Conservation (phyloP, 2,888 invertebrate species). For the Rambutsinella grinnellia region DNA sequence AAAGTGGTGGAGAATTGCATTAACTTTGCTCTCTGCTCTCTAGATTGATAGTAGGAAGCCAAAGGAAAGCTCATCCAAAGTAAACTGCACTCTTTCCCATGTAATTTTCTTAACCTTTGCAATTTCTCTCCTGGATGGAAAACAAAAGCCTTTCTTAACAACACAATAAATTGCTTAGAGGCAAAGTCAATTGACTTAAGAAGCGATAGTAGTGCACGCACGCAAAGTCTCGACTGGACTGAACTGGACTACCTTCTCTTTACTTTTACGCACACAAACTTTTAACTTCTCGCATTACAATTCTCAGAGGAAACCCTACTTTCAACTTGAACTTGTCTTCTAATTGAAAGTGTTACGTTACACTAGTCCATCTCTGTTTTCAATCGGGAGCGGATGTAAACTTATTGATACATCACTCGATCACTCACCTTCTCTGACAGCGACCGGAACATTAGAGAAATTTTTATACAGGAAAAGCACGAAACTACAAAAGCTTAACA, state of each 20-base stretch:
- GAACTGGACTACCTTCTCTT: neutral
- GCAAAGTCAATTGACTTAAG: neutral
- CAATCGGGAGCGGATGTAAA: neutral
- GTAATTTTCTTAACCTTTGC: neutral
- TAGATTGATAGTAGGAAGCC: neutral
- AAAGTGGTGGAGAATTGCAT: slow-evolving; percentile 2
- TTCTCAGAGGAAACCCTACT: neutral
- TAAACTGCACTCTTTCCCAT: neutral
- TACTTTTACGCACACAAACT: neutral
- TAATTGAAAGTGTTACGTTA: neutral
- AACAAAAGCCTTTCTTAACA: neutral
- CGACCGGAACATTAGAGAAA: too few relatives aligned
- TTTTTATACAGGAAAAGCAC: too few relatives aligned
- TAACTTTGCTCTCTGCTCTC: neutral
- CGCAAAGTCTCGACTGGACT: neutral
- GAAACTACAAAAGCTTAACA: too few relatives aligned
- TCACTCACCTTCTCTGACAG: too few relatives aligned
- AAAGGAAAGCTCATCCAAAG: neutral
- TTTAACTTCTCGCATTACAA: neutral
- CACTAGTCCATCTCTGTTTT: neutral
- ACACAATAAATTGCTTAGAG: neutral
- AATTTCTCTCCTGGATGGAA: neutral
- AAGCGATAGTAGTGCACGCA: neutral
- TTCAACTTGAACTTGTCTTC: neutral
- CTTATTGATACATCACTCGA: too few relatives aligned